These are phyloP conservation scores for Suillia variegata DNA, from an alignment of 2,888 invertebrate genomes.

Conservation along the genomic window DNA sequence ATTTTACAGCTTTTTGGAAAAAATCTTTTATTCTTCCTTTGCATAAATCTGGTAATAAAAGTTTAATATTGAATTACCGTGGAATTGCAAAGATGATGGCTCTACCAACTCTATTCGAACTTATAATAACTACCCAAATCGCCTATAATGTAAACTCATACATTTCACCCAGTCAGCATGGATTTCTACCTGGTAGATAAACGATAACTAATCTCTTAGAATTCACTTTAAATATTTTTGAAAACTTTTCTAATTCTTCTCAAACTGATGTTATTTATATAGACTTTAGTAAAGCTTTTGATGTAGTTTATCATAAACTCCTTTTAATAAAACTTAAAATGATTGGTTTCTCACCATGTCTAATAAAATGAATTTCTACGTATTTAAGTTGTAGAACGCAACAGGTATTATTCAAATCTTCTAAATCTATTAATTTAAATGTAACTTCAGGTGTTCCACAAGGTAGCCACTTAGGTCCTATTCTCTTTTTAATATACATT, in stretches of 20 bases:
- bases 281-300: conserved; percentile 5
- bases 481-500: no score
- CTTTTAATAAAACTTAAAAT: not conserved
- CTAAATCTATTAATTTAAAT: no score
- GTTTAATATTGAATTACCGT: not conserved
- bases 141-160: no score
- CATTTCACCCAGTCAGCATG: not conserved
- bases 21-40: not conserved
- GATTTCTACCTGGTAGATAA: not conserved
- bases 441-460: no score
- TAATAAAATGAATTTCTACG: not conserved
- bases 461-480: no score
- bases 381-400: not conserved
- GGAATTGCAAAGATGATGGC: not conserved
- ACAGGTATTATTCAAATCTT: not conserved
- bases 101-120: not conserved
- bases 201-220: conserved; percentile 4
- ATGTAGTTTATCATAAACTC: not conserved
- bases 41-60: not conserved
- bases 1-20: no score
- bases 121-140: no score
- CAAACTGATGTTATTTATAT: conserved; percentile 5
- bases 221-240: not conserved
- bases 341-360: not conserved
- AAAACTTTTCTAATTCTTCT: not conserved